Evolutionary conservation across 1,140 invertebrate genomes (phyloP).

Genomic region (Drosophila nikananu): DNA sequence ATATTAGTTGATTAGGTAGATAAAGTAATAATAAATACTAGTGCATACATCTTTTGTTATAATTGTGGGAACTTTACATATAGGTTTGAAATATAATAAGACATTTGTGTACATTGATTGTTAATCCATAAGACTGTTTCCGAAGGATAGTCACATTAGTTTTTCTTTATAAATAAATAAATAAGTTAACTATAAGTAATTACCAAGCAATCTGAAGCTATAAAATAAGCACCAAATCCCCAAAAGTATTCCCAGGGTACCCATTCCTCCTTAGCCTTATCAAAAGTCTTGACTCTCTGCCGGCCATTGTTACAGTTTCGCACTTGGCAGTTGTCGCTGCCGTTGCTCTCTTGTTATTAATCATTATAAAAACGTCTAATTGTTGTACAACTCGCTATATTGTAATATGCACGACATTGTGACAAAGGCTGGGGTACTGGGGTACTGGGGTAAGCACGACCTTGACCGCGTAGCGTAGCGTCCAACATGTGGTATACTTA

Average conservation of each 20-base stretch:
- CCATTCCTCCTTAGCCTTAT: background rate
- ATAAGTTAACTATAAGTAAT: too few relatives aligned
- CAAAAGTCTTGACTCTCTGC: conserved; percentile 7
- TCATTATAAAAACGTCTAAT: conserved; percentile 39
- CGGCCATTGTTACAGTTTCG: conserved; percentile 71
- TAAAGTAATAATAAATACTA: background rate
- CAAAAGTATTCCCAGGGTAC: conserved; percentile 11
- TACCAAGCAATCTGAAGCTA: background rate
- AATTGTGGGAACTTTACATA: too few relatives aligned
- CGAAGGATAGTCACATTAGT: background rate
- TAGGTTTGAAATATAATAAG: too few relatives aligned
- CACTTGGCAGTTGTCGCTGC: conserved; percentile 25
- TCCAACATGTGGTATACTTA: conserved; percentile 78
- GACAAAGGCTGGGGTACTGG: conserved; percentile 31
- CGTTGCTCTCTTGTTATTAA: conserved; percentile 27
- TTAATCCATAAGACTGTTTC: too few relatives aligned
- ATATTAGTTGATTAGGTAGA: background rate
- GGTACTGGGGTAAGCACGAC: conserved; percentile 47
- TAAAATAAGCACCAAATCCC: background rate
- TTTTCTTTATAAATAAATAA: too few relatives aligned
- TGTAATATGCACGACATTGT: conserved; percentile 74
- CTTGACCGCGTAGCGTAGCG: conserved; percentile 67
- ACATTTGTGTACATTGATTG: too few relatives aligned
- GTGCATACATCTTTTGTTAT: background rate
- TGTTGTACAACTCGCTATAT: conserved; percentile 27